Evolutionary conservation across 2,888 invertebrate species (phyloP).

Genomic region (Xanthorhoe spadicearia): DNA sequence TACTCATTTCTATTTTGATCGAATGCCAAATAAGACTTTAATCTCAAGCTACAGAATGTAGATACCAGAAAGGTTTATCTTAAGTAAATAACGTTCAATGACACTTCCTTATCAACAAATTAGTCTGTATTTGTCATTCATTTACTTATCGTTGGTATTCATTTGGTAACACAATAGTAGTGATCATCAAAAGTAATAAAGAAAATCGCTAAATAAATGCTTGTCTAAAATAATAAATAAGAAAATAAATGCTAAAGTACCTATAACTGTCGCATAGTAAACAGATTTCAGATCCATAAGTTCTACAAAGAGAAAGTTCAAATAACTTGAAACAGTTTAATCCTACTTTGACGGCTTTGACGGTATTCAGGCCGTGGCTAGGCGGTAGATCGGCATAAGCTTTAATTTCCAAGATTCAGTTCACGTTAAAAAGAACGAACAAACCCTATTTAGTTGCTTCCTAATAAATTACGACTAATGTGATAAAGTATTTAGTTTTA

Average conservation of each 20-base stretch:
- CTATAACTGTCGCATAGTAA: background rate
- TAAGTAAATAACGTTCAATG: constrained; percentile 59
- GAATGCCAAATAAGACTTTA: background rate
- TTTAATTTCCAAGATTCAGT: background rate
- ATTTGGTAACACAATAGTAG: no score
- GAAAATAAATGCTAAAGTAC: no score
- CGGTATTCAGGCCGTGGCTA: background rate
- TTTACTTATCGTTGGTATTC: constrained; percentile 27
- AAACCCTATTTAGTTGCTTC: no score
- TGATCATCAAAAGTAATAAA: no score
- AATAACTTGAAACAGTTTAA: constrained; percentile 21
- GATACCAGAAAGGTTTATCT: background rate
- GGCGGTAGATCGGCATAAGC: background rate
- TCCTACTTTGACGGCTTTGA: constrained; percentile 2
- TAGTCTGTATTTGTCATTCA: constrained; percentile 29
- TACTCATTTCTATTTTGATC: no score
- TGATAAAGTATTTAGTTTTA: no score
- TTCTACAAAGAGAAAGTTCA: constrained; percentile 13
- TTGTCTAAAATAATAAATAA: no score
- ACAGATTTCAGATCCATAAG: constrained; percentile 36
- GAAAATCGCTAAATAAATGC: no score
- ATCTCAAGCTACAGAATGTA: background rate
- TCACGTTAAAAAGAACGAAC: no score
- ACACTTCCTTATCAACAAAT: constrained; percentile 55
- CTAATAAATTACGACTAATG: no score